phyloP scores from a whole-genome alignment of 2,888 invertebrate species.

The Holacanthella duospinosa region DNA sequence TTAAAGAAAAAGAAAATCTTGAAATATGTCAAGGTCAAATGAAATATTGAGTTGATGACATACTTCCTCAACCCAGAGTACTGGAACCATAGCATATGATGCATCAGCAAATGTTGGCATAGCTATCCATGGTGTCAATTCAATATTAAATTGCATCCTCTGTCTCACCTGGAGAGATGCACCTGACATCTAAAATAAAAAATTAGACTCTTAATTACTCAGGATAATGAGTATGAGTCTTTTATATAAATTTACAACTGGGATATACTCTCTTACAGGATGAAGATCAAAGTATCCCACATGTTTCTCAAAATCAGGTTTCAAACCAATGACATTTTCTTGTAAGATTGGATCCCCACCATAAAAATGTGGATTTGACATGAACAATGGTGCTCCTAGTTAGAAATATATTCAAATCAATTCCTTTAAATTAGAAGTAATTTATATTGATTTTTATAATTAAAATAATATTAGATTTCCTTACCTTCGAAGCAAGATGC shows the following conservation, averaged over 20 bases:
- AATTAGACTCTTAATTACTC: background rate
- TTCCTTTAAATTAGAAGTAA: background rate
- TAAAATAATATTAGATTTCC: background rate
- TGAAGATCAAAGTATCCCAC: constrained; percentile 24
- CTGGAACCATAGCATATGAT: constrained; percentile 32
- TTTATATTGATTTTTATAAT: no score
- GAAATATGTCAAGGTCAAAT: no score
- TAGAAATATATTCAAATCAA: constrained; percentile 3
- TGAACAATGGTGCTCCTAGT: constrained; percentile 21
- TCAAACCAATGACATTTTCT: constrained; percentile 24
- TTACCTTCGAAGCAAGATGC: constrained; percentile 23
- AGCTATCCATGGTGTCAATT: constrained; percentile 19
- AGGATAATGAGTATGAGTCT: background rate
- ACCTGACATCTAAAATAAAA: constrained; percentile 37
- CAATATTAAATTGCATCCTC: constrained; percentile 35
- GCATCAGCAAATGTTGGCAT: constrained; percentile 22
- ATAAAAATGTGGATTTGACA: constrained; percentile 37
- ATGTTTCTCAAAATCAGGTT: constrained; percentile 23
- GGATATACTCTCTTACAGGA: constrained; percentile 18
- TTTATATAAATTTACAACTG: background rate
- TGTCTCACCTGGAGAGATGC: constrained; percentile 37
- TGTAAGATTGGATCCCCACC: constrained; percentile 14
- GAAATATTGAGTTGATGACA: background rate
- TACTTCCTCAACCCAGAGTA: constrained; percentile 38
- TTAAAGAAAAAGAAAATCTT: background rate